Evolutionary conservation across 2,113 vertebrate species (phyloP), one percentile per base, ranked within the genome.

Genomic region (Panthera tigris): DNA sequence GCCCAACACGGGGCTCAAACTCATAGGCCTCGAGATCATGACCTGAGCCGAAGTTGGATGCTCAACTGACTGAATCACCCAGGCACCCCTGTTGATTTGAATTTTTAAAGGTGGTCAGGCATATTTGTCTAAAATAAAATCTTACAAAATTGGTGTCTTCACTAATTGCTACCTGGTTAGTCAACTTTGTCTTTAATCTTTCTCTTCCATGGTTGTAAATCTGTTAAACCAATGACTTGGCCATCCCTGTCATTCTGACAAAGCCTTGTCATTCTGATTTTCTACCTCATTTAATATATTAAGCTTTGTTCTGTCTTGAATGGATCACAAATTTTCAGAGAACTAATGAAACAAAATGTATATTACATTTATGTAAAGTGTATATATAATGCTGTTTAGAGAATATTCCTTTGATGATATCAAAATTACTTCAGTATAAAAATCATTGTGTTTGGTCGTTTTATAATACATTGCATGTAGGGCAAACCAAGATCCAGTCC

Each of bases 101-200:
- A 18, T 61, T 45, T 76, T 93, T 39, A 45, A 82, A 86, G 29
- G 65, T 50, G 3, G 14, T 76, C 31, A 71, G 84, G 25, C 10
- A 66, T 81, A 92, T 31, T 65, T 92, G 23, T 95, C 91, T 86
- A 95, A 94, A 94, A 76, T 93, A 36, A 78, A 89, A 82, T 96
- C 13, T 68, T 39, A 65, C 4, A 69, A 80, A 86, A 79, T 79
- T 52, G 18, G 9, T 66, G 63, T 92, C 27, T 94, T 94, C 50
- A 27, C 8, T 45, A 41, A 50, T 81, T 92, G 1, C 31, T 55
- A 52, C 33, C 23, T 31, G 27, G 1, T 63, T 63, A 41, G 3
- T 19, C 36, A 79, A 8, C 29, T 39, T 66, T 39, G 5, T 82
- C 16, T 78, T 79, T 55, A 52, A 48, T 29, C 55, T 91, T 18